phyloP scores from a whole-genome alignment of 2,797 vertebrate genomes.

The Tinamus major region DNA sequence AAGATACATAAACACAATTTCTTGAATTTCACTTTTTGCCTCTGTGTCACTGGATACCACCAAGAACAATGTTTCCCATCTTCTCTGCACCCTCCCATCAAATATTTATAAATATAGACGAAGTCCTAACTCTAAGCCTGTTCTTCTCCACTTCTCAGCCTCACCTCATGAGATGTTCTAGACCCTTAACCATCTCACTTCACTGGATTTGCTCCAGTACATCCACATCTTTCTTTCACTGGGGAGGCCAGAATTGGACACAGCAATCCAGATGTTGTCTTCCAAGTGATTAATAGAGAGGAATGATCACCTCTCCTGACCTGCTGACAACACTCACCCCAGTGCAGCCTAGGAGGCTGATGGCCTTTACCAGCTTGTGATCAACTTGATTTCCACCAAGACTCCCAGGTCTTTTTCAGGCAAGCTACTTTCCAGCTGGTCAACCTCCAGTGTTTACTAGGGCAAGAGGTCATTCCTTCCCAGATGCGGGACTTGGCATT shows the following conservation, averaged over 20 bases:
- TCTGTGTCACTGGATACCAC: neutral
- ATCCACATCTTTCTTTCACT: fast-evolving
- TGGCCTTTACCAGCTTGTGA: neutral
- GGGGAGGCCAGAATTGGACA: neutral
- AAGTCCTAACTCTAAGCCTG: neutral
- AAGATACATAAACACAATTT: neutral
- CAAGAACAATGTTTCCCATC: neutral
- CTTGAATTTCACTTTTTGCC: neutral
- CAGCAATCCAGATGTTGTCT: neutral
- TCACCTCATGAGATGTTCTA: neutral
- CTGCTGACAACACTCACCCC: neutral
- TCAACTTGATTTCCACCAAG: too few species aligned
- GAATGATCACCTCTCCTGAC: neutral
- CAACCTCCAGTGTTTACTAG: too few species aligned
- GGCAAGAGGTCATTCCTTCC: too few species aligned
- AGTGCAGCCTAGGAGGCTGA: neutral
- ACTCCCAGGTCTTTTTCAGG: too few species aligned
- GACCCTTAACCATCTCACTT: neutral
- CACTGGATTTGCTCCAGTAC: neutral
- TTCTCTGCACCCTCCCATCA: neutral
- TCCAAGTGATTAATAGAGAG: neutral
- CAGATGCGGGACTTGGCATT: too few species aligned
- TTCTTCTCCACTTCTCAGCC: neutral
- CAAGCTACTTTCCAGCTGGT: too few species aligned
- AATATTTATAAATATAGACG: neutral